Percentiles rank a stretch among this genome's conserved stretches.
Conservation (phyloP, 2,113 vertebrate genomes). For the Ptyas mucosa region DNA sequence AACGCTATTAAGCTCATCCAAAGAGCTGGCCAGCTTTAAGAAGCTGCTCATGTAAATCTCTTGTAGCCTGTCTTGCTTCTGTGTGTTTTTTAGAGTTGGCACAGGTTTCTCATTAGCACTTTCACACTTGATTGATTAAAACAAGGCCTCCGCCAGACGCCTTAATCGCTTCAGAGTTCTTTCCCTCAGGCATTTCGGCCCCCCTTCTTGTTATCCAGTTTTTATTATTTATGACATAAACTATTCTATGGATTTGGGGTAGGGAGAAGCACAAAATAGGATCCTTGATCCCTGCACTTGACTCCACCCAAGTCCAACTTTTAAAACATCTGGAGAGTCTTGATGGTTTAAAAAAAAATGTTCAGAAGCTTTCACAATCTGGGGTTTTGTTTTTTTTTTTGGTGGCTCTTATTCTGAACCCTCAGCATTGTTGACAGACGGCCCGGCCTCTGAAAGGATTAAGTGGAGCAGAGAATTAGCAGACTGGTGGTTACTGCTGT, state of each 20-base stretch:
- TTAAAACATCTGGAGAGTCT: not conserved
- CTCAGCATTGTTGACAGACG: not conserved
- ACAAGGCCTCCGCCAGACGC: constrained; percentile 17
- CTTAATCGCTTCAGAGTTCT: constrained; percentile 7
- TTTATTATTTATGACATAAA: not conserved
- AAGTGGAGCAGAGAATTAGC: constrained; percentile 15
- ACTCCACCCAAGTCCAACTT: not conserved
- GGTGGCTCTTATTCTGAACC: constrained; percentile 8
- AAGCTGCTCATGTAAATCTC: constrained; percentile 12
- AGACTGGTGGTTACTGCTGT: not conserved
- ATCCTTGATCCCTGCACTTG: not conserved
- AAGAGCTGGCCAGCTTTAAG: constrained; percentile 1
- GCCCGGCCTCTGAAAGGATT: constrained; percentile 8
- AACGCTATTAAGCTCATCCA: not conserved
- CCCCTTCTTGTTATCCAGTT: not conserved
- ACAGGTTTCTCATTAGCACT: constrained; percentile 36
- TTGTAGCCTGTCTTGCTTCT: constrained; percentile 16
- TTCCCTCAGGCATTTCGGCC: constrained; percentile 5
- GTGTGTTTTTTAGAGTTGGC: not conserved
- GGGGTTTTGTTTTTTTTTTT: not conserved
- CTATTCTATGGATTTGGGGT: not conserved
- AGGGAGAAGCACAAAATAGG: not conserved
- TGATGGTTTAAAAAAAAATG: not conserved
- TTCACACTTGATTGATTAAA: constrained; percentile 42
- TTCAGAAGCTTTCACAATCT: not conserved